Evolutionary conservation across 2,888 invertebrate species (phyloP).

Genomic region (Dilophus febrilis): DNA sequence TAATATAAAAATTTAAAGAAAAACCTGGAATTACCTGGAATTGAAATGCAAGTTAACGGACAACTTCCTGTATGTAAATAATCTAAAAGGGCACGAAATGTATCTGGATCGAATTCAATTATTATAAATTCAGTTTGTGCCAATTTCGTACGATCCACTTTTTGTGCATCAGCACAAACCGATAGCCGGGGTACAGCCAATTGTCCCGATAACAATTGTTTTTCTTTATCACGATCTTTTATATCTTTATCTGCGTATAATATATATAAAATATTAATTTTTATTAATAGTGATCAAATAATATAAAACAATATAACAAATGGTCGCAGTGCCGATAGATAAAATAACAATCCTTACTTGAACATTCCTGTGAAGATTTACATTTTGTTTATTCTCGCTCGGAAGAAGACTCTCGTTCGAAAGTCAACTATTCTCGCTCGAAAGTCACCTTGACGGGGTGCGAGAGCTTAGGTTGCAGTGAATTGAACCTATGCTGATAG

Average conservation of each 20-base stretch:
- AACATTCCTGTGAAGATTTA: constrained; percentile 84
- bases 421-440: background rate
- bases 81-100: constrained; percentile 76
- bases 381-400: constrained; percentile 67
- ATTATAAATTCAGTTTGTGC: constrained; percentile 91
- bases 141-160: constrained; percentile 73
- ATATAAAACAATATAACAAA: constrained; percentile 11
- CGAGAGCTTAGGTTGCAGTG: no score
- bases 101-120: constrained; percentile 88
- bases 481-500: no score
- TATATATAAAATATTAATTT: no score
- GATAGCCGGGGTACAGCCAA: constrained; percentile 74
- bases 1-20: background rate
- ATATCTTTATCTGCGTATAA: constrained; percentile 50
- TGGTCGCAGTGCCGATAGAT: no score
- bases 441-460: no score
- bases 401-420: constrained; percentile 5
- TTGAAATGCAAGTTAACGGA: constrained; percentile 77
- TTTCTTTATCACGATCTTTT: constrained; percentile 61
- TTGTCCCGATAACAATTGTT: constrained; percentile 55
- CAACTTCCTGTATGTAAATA: constrained; percentile 88
- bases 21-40: constrained; percentile 45
- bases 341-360: constrained; percentile 43
- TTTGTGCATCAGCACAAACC: constrained; percentile 86
- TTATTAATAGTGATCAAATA: constrained; percentile 10